Evolutionary conservation across 2,797 vertebrate species (phyloP).

Genomic region (Malacoctenus gilli): DNA sequence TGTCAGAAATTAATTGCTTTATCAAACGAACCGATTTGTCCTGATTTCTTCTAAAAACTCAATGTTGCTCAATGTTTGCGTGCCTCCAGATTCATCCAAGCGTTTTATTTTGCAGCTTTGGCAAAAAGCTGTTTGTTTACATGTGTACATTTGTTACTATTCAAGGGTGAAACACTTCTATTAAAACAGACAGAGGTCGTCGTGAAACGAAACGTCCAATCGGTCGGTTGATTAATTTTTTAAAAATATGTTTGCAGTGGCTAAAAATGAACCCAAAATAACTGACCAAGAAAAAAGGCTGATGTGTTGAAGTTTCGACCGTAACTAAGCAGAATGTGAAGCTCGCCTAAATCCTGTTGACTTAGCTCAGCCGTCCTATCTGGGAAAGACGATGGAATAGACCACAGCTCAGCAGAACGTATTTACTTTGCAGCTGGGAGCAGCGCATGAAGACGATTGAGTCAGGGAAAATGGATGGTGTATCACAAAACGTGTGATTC

Average conservation of each 20-base stretch:
- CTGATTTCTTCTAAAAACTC: too few species aligned
- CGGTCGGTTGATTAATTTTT: slow-evolving; percentile 1
- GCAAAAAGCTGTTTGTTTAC: too few species aligned
- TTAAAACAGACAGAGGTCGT: slow-evolving; percentile 4
- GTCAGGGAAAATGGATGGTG: slow-evolving; percentile 65
- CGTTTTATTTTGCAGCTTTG: too few species aligned
- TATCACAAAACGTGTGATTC: slow-evolving; percentile 65
- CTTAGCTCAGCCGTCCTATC: slow-evolving; percentile 46
- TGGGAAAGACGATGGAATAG: slow-evolving; percentile 47
- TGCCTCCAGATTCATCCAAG: too few species aligned
- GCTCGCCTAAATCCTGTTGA: slow-evolving; percentile 39
- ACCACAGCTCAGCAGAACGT: slow-evolving; percentile 53
- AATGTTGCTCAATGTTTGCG: too few species aligned
- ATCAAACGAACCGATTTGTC: too few species aligned
- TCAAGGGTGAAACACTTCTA: too few species aligned
- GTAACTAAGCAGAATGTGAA: slow-evolving; percentile 41
- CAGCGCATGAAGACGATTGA: slow-evolving; percentile 59
- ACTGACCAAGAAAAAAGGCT: slow-evolving; percentile 29
- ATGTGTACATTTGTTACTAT: too few species aligned
- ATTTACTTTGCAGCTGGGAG: slow-evolving; percentile 60
- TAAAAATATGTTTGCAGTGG: neutral
- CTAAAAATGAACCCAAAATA: slow-evolving; percentile 17
- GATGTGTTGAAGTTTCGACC: slow-evolving; percentile 24
- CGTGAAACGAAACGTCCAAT: neutral
- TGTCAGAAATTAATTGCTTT: too few species aligned